Percentiles rank a stretch among this genome's conserved stretches.
Conservation (phyloP, 2,888 invertebrate genomes). For the Galeruca laticollis region DNA sequence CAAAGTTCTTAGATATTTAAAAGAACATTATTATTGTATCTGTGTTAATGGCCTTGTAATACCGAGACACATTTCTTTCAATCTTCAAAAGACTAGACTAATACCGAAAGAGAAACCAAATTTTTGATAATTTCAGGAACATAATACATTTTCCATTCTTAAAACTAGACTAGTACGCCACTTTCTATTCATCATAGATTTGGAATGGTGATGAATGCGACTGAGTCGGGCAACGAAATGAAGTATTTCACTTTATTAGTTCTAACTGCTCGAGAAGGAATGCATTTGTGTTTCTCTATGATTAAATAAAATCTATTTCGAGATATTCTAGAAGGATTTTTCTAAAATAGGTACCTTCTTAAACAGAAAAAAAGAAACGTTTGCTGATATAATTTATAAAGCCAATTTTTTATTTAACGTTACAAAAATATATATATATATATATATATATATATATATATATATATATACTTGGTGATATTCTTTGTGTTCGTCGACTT, state of each 20-base stretch:
- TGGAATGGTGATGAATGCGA: slow-evolving; percentile 54
- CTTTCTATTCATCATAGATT: slow-evolving; percentile 49
- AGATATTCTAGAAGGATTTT: not conserved
- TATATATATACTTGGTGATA: no score
- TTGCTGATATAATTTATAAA: not conserved
- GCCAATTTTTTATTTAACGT: no score
- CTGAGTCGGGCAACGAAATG: slow-evolving; percentile 37
- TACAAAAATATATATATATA: no score
- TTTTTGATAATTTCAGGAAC: no score
- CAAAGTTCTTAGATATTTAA: no score
- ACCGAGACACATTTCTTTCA: no score
- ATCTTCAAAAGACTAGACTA: no score
- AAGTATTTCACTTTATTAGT: slow-evolving; percentile 58
- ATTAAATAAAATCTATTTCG: slow-evolving; percentile 22
- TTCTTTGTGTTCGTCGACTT: no score
- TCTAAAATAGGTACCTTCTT: not conserved
- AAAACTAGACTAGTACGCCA: slow-evolving; percentile 42
- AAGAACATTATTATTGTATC: no score
- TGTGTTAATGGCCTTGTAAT: no score
- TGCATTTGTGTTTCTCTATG: slow-evolving; percentile 45
- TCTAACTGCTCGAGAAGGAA: slow-evolving; percentile 50
- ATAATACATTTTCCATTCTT: not conserved
- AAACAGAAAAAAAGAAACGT: not conserved
- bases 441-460: no score
- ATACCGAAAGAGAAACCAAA: no score